Evolutionary conservation across 1,140 invertebrate genomes (phyloP).

Genomic region (Ips typographus): DNA sequence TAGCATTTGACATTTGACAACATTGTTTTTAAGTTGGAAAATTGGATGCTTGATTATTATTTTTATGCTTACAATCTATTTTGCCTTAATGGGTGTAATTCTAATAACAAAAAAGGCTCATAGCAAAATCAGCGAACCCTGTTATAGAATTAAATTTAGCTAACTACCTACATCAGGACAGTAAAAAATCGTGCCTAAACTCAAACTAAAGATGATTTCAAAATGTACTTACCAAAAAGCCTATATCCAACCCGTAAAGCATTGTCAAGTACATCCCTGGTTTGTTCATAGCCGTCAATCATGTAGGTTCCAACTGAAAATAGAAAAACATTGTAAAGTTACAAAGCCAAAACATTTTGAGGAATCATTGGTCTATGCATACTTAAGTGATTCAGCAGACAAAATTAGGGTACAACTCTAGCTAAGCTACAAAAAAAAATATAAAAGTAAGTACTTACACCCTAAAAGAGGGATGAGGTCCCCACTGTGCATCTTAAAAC

Average conservation of each 20-base stretch:
- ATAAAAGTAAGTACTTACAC: conserved; percentile 22
- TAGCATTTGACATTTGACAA: no score
- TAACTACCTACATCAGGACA: no score
- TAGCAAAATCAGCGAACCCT: no score
- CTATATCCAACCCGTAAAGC: conserved; percentile 34
- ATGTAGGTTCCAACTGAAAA: conserved; percentile 38
- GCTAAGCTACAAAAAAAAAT: neutral
- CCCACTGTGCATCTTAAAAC: conserved; percentile 23
- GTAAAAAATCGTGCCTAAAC: no score
- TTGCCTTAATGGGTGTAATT: neutral
- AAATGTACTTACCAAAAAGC: conserved; percentile 29
- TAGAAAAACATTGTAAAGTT: neutral
- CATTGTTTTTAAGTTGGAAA: no score
- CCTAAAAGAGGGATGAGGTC: conserved; percentile 28
- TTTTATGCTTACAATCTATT: neutral
- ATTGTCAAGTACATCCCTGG: conserved; percentile 27
- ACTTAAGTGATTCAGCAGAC: no score
- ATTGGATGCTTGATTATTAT: no score
- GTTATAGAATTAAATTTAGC: no score
- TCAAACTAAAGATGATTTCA: no score
- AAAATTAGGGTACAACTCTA: neutral
- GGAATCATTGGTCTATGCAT: neutral
- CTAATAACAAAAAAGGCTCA: no score
- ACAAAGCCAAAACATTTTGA: neutral
- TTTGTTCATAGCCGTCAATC: conserved; percentile 25